Conservation (phyloP, 2,888 invertebrate genomes). For the Abrostola triplasia region DNA sequence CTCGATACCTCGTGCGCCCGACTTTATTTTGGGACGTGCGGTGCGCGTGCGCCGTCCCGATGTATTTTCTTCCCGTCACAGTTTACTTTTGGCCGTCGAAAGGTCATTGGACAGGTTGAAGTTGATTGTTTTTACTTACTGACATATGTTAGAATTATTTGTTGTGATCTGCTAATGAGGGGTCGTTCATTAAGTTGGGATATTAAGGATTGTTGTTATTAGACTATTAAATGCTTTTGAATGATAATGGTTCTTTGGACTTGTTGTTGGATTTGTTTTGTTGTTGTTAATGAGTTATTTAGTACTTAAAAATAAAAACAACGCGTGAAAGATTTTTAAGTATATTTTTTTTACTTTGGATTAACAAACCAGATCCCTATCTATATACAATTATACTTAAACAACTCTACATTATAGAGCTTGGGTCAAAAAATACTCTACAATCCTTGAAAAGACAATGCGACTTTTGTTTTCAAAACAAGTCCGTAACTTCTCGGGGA, state of each 20-base stretch:
- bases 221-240: neutral
- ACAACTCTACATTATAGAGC: too few species aligned
- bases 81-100: constrained; percentile 83
- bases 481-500: too few species aligned
- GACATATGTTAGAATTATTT: constrained; percentile 19
- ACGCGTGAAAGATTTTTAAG: too few species aligned
- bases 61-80: constrained; percentile 80
- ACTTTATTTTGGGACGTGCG: constrained; percentile 79
- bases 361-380: too few species aligned
- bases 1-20: constrained; percentile 77
- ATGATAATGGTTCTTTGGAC: constrained; percentile 25
- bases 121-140: constrained; percentile 64
- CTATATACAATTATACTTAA: too few species aligned
- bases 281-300: neutral
- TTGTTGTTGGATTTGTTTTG: constrained; percentile 18
- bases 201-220: constrained; percentile 1
- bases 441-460: too few species aligned
- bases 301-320: neutral
- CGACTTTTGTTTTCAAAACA: too few species aligned
- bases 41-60: constrained; percentile 70
- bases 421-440: too few species aligned
- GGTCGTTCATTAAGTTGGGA: neutral
- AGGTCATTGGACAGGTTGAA: constrained; percentile 84
- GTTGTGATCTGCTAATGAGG: constrained; percentile 12
- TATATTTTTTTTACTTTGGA: too few species aligned